phyloP scores from a whole-genome alignment of 2,888 invertebrate genomes.

The Asteroscopus sphinx region DNA sequence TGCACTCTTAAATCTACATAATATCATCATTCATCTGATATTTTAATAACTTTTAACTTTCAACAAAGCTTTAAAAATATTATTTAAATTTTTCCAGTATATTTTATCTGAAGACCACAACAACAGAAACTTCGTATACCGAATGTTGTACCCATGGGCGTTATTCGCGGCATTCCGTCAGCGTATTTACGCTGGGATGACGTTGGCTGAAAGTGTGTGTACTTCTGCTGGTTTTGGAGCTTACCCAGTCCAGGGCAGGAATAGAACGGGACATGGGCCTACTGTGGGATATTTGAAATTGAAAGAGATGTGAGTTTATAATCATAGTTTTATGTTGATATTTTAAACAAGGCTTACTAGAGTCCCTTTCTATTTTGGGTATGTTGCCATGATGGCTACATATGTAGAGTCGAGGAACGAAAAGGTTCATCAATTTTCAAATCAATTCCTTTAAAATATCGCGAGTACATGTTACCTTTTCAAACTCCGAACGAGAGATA shows the following conservation, averaged over 20 bases:
- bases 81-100: conserved; percentile 91
- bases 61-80: too few species aligned
- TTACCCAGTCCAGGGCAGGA: conserved; percentile 93
- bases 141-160: conserved; percentile 95
- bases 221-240: conserved; percentile 97
- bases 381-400: too few species aligned
- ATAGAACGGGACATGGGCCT: conserved; percentile 96
- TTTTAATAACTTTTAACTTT: too few species aligned
- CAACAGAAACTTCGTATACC: conserved; percentile 93
- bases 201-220: conserved; percentile 97
- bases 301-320: conserved; percentile 86
- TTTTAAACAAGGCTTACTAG: background rate
- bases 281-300: conserved; percentile 92
- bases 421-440: too few species aligned
- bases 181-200: conserved; percentile 97
- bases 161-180: conserved; percentile 96
- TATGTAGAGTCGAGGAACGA: too few species aligned
- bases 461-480: too few species aligned
- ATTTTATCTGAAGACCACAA: conserved; percentile 94
- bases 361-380: too few species aligned
- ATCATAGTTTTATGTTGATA: too few species aligned
- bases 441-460: too few species aligned
- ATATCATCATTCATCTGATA: too few species aligned
- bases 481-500: too few species aligned
- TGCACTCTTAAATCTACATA: too few species aligned